Base-by-base conservation (phyloP, 1,140 invertebrate species). In the Drosophila lini region DNA sequence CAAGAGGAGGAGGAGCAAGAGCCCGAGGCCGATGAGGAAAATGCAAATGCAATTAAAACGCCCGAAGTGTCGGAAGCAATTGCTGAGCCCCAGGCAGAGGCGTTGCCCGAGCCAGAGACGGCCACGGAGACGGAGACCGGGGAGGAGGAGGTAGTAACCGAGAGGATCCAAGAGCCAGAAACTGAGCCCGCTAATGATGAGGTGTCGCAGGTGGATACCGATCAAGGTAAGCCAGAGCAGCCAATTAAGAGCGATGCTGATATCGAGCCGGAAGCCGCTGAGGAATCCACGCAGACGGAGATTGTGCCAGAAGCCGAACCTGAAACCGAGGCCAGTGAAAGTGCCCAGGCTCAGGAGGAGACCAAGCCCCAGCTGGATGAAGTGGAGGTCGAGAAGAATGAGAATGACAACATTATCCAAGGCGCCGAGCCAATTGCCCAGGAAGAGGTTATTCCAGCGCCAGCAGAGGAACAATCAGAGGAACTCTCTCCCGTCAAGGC, bases 11-110 rank as follows among this genome's bases (percentile, higher is more conserved):
- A 25, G 13, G 7, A 77, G 32, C 31, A 40, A 10, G 59, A 64
- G 58, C 22, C 47, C 40, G 63, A 78, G 32, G 50, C 28, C 15
- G 48, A 9, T 7, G 48, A 53, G 61, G 77, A 78, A 83, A 82
- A 82, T 82, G 80, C 74, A 83, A 90, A 90, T 85, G 82, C 82
- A 82, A 90, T 90, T 83, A 90, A 90, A 61, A 78, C 86, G 80
- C 81, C 84, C 60, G 84, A 89, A 89, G 84, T 90, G 77, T 90
- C 79, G 74, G 81, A 80, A 82, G 75, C 77, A 80, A 85, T 85
- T 74, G 76, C 53, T 53, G 62, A 80, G 69, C 69, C 76, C 42
- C 57, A 62, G 64, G 36, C 52, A n/a, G 71, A 76, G 42, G 47
- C 50, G 44, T 62, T 52, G 47, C 32, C 41, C 34, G 61, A 78